These are phyloP conservation scores for Zaprionus ornatus DNA, from an alignment of 1,140 invertebrate genomes.

Conservation along the genomic window DNA sequence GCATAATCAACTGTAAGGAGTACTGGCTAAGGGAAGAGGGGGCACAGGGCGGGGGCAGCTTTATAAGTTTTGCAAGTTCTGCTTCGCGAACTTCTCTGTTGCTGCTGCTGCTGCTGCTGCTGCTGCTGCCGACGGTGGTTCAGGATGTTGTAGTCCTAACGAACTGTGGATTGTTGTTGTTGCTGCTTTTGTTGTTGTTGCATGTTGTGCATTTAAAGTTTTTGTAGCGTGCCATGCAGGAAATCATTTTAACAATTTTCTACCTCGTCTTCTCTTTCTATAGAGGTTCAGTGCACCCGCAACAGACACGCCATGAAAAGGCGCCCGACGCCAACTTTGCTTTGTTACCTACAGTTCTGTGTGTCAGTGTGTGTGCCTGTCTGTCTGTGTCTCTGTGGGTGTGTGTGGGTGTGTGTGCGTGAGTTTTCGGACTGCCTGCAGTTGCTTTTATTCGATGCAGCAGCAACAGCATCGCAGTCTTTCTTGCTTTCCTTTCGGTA, in stretches of 20 bases:
- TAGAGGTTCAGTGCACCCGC: conserved; percentile 72
- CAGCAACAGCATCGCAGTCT: conserved; percentile 33
- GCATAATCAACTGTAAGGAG: conserved; percentile 68
- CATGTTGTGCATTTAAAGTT: conserved; percentile 79
- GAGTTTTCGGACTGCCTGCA: conserved; percentile 35
- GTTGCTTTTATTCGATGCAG: conserved; percentile 48
- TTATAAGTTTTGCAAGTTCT: conserved; percentile 44
- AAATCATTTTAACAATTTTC: conserved; percentile 80
- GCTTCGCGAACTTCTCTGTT: conserved; percentile 28
- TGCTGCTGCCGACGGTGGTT: conserved; percentile 2
- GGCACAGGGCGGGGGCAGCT: neutral
- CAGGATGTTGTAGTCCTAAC: conserved; percentile 49
- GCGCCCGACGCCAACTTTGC: conserved; percentile 58
- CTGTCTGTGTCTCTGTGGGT: neutral
- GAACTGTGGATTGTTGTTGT: conserved; percentile 27
- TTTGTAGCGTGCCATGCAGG: conserved; percentile 77
- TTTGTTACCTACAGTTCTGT: conserved; percentile 53
- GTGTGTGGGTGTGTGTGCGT: neutral
- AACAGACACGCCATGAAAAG: conserved; percentile 69
- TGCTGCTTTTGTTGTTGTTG: conserved; percentile 54
- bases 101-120: neutral
- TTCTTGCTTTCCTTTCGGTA: conserved; percentile 61
- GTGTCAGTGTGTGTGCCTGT: neutral
- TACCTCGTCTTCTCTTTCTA: conserved; percentile 50
- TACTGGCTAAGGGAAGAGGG: neutral